Conservation (phyloP, 1,140 invertebrate genomes). For the Coptotermes formosanus region DNA sequence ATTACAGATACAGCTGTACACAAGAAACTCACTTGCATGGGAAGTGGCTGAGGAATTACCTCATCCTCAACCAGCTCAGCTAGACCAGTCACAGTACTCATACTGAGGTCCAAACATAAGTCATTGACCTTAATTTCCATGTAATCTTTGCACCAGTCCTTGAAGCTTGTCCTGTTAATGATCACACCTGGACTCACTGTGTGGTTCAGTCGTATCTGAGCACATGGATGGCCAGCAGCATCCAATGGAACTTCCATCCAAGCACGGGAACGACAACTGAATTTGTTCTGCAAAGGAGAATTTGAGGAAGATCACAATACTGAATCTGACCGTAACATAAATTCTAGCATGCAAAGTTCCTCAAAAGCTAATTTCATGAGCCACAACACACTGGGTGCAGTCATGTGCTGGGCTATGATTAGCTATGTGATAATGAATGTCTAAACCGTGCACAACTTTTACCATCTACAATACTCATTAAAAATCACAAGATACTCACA, state of each 20-base stretch:
- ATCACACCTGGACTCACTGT: conserved; percentile 47
- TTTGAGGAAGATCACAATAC: neutral
- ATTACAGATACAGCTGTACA: neutral
- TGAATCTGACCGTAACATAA: neutral
- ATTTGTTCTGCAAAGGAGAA: conserved; percentile 59
- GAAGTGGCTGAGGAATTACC: conserved; percentile 72
- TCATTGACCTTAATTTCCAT: conserved; percentile 66
- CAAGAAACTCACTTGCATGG: conserved; percentile 62
- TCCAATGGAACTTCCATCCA: conserved; percentile 64
- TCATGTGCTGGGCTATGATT: neutral
- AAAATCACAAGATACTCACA: too few relatives aligned
- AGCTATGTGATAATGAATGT: neutral
- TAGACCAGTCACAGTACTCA: conserved; percentile 76
- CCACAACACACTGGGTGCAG: neutral
- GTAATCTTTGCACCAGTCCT: conserved; percentile 52
- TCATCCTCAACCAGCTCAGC: conserved; percentile 85
- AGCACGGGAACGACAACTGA: conserved; percentile 65
- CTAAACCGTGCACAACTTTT: too few relatives aligned
- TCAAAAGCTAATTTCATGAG: neutral
- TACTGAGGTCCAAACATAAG: conserved; percentile 67
- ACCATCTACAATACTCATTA: too few relatives aligned
- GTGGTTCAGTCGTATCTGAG: conserved; percentile 63
- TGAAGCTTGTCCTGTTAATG: conserved; percentile 59
- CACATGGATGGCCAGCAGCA: conserved; percentile 43
- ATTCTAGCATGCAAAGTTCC: neutral